A percentile compares a stretch with the other conserved stretches of the same genome.
Evolutionary conservation across 2,888 invertebrate genomes (phyloP).

Genomic region (Hermaeophaga mercurialis): DNA sequence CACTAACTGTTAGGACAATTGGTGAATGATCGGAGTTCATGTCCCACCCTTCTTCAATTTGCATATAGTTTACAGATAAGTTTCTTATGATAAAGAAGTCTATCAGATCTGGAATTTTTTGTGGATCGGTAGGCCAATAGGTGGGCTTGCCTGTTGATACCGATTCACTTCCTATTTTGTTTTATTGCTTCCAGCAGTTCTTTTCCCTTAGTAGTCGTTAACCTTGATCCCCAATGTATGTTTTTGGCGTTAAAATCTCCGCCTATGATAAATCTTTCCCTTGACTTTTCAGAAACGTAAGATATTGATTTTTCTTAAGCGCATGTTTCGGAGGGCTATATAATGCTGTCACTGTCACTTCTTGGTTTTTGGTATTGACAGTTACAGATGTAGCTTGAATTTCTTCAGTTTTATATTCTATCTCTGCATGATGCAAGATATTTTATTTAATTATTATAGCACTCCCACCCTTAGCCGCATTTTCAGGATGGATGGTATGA

Average conservation of each 20-base stretch:
- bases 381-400: slow-evolving; percentile 3
- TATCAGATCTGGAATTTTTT: too few species aligned
- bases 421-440: background rate
- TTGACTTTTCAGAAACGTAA: background rate
- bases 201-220: too few species aligned
- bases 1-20: too few species aligned
- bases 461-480: background rate
- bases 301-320: background rate
- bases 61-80: too few species aligned
- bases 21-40: too few species aligned
- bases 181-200: too few species aligned
- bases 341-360: background rate
- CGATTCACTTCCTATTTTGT: too few species aligned
- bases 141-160: too few species aligned
- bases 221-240: background rate
- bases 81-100: too few species aligned
- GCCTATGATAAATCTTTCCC: background rate
- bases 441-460: background rate
- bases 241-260: background rate
- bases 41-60: too few species aligned
- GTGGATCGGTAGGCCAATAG: too few species aligned
- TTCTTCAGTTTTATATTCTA: background rate
- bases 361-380: background rate
- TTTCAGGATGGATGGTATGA: background rate
- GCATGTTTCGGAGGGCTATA: background rate